Conservation (phyloP, 2,113 vertebrate species). For the Thamnophis sirtalis region DNA sequence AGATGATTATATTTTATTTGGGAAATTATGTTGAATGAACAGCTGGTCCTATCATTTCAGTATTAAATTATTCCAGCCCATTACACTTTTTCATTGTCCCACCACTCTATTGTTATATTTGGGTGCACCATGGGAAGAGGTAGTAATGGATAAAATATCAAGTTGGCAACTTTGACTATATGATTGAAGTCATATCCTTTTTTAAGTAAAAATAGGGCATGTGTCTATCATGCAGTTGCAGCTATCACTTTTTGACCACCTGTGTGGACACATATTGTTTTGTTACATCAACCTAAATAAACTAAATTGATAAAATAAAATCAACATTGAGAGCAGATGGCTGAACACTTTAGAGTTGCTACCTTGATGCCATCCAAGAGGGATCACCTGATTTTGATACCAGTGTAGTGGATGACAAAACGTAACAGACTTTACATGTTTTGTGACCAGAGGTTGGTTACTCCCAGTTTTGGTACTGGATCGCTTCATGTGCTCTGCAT, state of each 20-base stretch:
- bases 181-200: not conserved
- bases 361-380: not conserved
- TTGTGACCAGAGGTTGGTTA: not conserved
- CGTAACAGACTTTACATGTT: not conserved
- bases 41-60: not conserved
- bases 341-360: not conserved
- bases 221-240: not conserved
- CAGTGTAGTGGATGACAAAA: not conserved
- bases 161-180: not conserved
- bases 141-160: not conserved
- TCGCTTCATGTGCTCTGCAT: no score
- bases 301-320: not conserved
- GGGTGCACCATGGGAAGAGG: not conserved
- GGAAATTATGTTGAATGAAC: not conserved
- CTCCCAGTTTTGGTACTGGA: no score
- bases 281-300: not conserved
- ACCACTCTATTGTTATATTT: not conserved
- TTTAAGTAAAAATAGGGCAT: not conserved
- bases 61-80: not conserved
- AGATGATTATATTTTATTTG: not conserved
- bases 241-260: not conserved
- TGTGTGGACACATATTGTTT: not conserved
- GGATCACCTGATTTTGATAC: not conserved
- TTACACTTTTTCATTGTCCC: not conserved
- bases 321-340: not conserved